Evolutionary conservation across 2,113 vertebrate genomes (phyloP).

Genomic region (Rafetus swinhoei): DNA sequence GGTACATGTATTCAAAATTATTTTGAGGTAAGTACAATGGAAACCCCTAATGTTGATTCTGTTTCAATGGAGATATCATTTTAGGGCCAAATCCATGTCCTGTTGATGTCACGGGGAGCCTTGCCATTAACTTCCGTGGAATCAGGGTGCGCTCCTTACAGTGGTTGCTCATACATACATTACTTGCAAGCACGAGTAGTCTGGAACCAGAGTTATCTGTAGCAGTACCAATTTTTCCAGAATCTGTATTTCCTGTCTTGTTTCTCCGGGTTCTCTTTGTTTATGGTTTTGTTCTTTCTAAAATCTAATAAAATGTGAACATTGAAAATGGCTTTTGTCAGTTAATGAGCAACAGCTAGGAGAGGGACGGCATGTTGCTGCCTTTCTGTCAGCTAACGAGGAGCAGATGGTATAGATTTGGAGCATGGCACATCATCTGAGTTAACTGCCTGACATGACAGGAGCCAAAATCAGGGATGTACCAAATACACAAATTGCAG

Average conservation of each 20-base stretch:
- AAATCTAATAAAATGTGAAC: slow-evolving; percentile 38
- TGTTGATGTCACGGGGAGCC: neutral
- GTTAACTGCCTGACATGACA: slow-evolving; percentile 52
- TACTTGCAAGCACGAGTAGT: neutral
- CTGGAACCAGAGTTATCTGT: neutral
- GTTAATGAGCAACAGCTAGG: slow-evolving; percentile 56
- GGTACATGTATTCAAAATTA: neutral
- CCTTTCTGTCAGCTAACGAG: slow-evolving; percentile 55
- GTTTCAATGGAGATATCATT: neutral
- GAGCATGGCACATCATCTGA: slow-evolving; percentile 48
- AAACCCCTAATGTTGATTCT: neutral
- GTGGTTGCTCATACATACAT: neutral
- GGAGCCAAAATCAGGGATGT: slow-evolving; percentile 50
- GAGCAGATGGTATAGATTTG: slow-evolving; percentile 70
- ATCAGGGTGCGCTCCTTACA: neutral
- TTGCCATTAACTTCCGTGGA: neutral
- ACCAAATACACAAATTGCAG: slow-evolving; percentile 7
- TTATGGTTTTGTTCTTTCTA: slow-evolving; percentile 31
- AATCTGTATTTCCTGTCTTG: slow-evolving; percentile 15
- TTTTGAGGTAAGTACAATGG: neutral
- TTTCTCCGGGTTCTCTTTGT: slow-evolving; percentile 23
- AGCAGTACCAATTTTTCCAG: neutral
- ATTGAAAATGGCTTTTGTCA: slow-evolving; percentile 7
- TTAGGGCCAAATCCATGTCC: neutral
- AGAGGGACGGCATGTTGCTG: slow-evolving; percentile 34